Evolutionary conservation across 2,797 vertebrate genomes (phyloP), one percentile per base, ranked within the genome.

Genomic region (Aphelocoma californica): DNA sequence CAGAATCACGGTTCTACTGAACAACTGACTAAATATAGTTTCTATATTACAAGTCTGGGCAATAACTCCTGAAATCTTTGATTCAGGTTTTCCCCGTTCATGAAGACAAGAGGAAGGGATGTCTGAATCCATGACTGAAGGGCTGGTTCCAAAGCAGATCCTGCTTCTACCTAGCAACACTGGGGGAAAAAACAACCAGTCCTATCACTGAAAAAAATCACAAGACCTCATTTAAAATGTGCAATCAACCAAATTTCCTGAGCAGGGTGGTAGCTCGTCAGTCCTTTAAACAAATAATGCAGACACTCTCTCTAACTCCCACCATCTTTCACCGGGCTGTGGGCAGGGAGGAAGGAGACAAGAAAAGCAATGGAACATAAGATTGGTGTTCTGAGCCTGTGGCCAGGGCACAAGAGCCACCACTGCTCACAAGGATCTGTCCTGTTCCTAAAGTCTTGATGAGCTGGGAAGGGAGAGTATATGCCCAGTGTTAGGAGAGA

Each of bases 141-240:
- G 32, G 42, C 54, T 47, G 42, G 44, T 7, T 60, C 53, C 29
- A 71, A 75, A 56, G 61, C 0, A 0, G 56, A 62, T 44, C n/a
- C 88, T 60, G 44, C 54, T 78, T 74, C 75, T 67, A 85, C 60
- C n/a, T n/a, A 78, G 75, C 81, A 93, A 81, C 67, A 44, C 42
- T 18, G 51, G 38, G 42, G 28, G 57, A 74, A 81, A 90, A 90
- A 86, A 2, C 38, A n/a, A 36, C 67, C 45, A 19, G 32, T 78
- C 54, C 75, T 28, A 67, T 6, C 1, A 6, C 29, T 36, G 72
- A 20, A 95, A 84, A 87, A 92, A 79, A 81, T 50, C 48, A 88
- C 82, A 65, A 74, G 54, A 69, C 54, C 75, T 94, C 75, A 90
- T 87, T 95, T 90, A 79, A 82, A 94, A 74, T 51, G 85, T 93